Base-by-base conservation (phyloP, 2,113 vertebrate species). In the Odontesthes bonariensis region DNA sequence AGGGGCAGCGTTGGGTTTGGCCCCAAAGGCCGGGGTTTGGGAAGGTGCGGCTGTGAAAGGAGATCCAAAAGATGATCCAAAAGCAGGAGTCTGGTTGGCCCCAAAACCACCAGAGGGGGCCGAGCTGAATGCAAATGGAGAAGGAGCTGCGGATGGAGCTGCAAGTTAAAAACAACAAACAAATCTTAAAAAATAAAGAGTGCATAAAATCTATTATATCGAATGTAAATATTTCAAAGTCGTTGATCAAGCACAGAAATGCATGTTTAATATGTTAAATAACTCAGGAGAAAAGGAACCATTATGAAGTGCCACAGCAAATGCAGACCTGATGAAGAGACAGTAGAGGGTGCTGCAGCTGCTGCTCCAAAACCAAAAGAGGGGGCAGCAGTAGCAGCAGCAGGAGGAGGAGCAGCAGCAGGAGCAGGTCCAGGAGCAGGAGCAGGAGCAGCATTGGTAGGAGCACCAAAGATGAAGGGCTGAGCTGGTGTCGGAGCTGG, bases 1-100 rank as follows among this genome's bases (percentile, higher is more conserved):
- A 0, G 96, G 80, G 3, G 89, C 69, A n/a, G 94, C 91, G 64
- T 92, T 96, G 0, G 95, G 92, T 83, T 95, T 95, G 0, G 95
- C 88, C 73, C 97, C 96, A 1, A 99, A 99, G 60, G 94, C 85
- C 1, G 95, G 94, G 9, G 95, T 78, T 71, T 96, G 96, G 57
- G 96, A 53, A 6, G 92, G 77, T 4, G 92, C 71, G 22, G 93
- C 83, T 13, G 95, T 80, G 75, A 98, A 98, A 35, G 96, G 77
- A 32, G 96, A 95, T 6, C 95, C 96, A 42, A 99, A 99, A 2
- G 94, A 81, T 0, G 95, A 92, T 8, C 96, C 96, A 66, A 98
- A 98, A 0, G 95, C 79, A 40, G 96, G 94, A n/a, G 95, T 86
- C 90, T 95, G 96, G 54, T 57, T 91, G 65, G 94, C 40, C 1